Conservation (phyloP, 2,888 invertebrate genomes). For the Caenorhabditis macrosperma region DNA sequence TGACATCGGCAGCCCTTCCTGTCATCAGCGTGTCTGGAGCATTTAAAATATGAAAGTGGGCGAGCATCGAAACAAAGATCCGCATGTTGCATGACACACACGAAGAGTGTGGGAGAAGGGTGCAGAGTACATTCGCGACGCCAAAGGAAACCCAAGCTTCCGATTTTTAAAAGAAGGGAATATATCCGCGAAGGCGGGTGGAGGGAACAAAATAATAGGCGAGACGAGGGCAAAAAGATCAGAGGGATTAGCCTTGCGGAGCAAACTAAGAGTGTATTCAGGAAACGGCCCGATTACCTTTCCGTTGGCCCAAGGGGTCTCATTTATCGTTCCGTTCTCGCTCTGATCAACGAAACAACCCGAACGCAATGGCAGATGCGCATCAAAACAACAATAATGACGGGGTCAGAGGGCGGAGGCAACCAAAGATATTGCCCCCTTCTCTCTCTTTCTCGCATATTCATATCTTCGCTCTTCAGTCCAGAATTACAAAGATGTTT, state of each 20-base stretch:
- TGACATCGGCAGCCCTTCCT: not conserved
- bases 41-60: not conserved
- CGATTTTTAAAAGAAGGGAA: constrained; percentile 23
- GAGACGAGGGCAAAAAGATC: not conserved
- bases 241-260: constrained; percentile 2
- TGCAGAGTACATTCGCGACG: constrained; percentile 38
- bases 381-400: constrained; percentile 40
- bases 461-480: not conserved
- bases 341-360: constrained; percentile 45
- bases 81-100: constrained; percentile 50
- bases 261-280: not conserved
- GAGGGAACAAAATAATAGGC: not conserved
- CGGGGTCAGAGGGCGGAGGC: constrained; percentile 14
- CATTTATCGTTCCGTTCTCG: not conserved
- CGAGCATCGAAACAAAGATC: constrained; percentile 58
- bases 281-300: not conserved
- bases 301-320: not conserved
- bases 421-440: not conserved
- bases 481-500: not conserved
- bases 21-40: not conserved
- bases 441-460: constrained; percentile 7
- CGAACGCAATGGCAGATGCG: constrained; percentile 10
- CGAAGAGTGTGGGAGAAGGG: constrained; percentile 36
- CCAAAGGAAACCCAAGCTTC: constrained; percentile 21
- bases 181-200: not conserved